Conservation (phyloP, 2,113 vertebrate genomes). For the Promerops cafer region DNA sequence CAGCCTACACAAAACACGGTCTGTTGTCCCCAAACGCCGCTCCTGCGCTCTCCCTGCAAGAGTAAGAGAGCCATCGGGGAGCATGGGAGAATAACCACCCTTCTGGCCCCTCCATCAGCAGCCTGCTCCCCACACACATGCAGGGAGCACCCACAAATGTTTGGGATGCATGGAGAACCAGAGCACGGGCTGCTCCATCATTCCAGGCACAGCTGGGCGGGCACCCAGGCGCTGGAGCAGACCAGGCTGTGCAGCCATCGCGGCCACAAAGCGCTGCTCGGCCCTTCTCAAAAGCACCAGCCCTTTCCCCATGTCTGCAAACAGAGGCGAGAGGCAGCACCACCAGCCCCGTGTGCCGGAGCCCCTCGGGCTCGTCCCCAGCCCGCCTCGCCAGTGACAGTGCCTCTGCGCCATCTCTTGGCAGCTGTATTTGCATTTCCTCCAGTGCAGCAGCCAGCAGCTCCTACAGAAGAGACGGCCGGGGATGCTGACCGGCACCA, state of each 20-base stretch:
- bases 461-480: rapidly evolving
- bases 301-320: rapidly evolving
- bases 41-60: neutral
- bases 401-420: slow-evolving; percentile 60
- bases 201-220: neutral
- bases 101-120: neutral
- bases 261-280: neutral
- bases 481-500: neutral
- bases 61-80: neutral
- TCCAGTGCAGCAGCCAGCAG: neutral
- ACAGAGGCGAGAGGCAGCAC: rapidly evolving
- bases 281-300: neutral
- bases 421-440: neutral
- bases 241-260: neutral
- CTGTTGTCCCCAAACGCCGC: rapidly evolving
- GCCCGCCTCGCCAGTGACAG: neutral
- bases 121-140: rapidly evolving
- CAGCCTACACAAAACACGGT: rapidly evolving
- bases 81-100: neutral
- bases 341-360: rapidly evolving
- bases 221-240: neutral
- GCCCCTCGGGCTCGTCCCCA: neutral
- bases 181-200: neutral
- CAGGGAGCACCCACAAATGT: rapidly evolving
- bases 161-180: rapidly evolving